Evolutionary conservation across 2,888 invertebrate species (phyloP), one percentile per base, ranked within the genome.

Genomic region (Andrena bicolor): DNA sequence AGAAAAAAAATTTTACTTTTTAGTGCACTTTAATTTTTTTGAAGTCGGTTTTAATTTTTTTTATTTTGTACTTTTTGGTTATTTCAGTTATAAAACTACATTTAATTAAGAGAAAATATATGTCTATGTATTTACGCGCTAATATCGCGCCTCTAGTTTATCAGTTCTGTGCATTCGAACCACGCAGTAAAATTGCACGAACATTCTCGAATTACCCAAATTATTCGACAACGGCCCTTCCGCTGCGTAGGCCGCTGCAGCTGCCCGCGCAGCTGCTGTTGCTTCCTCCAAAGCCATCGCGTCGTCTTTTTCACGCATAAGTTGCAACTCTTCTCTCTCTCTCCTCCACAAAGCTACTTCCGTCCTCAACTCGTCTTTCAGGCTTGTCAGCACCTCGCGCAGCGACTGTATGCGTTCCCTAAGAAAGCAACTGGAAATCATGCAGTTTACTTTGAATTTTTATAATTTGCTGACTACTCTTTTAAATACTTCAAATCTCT

Each of bases 301-400:
- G 23, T 90, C 88, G 26, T 77, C 84, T 75, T 79, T 85, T n/a
- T 90, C 88, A 7, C 86, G 87, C 49, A 89, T 83, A 4, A 80
- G 26, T 75, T 89, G 86, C 35, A 89, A 86, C 64, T 93, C 92
- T 48, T 93, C 92, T 13, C 91, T 89, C 81, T 94, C 93, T 63
- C 90, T 92, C 69, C 88, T 90, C 94, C 93, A 94, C n/a, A 91
- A 83, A 69, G 90, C 89, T 51, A 90, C 82, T 79, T 94, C 94
- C 30, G 88, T 88, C 41, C 80, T 88, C 49, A 94, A 64, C 75
- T 92, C 90, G 64, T 90, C 83, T 64, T 90, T 92, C 63, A 94
- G 82, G 16, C 82, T 78, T 32, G 78, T 79, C 82, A 94, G 92
- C 1, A 92, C 88, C n/a, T 85, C 83, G 61, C 91, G 87, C 7